Conservation (phyloP, 64 coral and sea anemone species). For the Montipora sp. region DNA sequence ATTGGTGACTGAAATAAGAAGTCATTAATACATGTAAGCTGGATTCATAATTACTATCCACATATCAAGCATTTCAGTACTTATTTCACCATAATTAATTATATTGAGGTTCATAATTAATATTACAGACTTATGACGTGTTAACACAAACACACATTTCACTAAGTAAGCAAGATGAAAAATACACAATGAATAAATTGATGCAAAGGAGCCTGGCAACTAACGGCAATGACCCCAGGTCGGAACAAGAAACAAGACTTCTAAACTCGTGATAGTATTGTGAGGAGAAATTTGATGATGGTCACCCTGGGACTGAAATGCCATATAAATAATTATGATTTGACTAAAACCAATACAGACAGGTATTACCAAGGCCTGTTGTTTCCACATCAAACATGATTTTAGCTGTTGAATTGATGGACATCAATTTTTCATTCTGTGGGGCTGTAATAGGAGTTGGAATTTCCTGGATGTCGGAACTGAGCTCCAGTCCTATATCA, state of each 20-base stretch:
- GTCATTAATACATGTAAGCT: neutral
- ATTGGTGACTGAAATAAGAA: neutral
- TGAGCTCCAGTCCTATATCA: conserved; percentile 7
- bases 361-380: conserved; percentile 10
- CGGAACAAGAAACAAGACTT: neutral
- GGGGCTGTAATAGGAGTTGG: neutral
- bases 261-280: neutral
- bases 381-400: conserved; percentile 4
- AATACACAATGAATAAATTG: conserved; percentile 4
- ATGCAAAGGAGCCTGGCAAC: conserved; percentile 5
- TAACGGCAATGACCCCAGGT: neutral
- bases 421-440: neutral
- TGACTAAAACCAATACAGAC: neutral
- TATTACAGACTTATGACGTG: neutral
- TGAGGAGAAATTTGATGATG: conserved; percentile 8
- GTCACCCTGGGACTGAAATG: neutral
- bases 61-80: neutral
- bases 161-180: neutral
- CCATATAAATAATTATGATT: neutral
- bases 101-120: too few relatives aligned
- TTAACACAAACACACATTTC: too few relatives aligned
- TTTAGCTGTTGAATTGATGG: neutral
- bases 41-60: neutral
- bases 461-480: neutral
- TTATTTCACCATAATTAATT: neutral